phyloP scores from a whole-genome alignment of 2,888 invertebrate species.

The Antheraea assamensis region DNA sequence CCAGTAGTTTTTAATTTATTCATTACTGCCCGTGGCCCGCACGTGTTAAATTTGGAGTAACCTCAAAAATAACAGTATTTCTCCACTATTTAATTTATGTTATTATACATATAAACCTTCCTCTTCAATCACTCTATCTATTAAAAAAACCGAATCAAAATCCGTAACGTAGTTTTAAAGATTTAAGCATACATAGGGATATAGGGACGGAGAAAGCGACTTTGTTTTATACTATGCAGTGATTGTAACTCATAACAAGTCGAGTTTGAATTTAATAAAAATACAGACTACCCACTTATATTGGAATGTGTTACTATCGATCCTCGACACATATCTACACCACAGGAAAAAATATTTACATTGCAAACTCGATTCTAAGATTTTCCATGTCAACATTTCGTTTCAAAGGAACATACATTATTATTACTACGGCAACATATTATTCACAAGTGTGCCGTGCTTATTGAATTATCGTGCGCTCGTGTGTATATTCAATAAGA shows the following conservation, averaged over 20 bases:
- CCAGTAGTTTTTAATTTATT: no score
- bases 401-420: not conserved
- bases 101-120: no score
- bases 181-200: no score
- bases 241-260: not conserved
- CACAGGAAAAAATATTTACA: not conserved
- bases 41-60: no score
- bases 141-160: no score
- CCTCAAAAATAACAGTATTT: no score
- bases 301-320: not conserved
- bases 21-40: no score
- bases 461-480: slow-evolving; percentile 37
- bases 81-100: no score
- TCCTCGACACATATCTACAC: not conserved
- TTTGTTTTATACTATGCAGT: no score
- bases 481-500: slow-evolving; percentile 36
- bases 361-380: not conserved
- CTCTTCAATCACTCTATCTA: no score
- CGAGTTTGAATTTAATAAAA: not conserved
- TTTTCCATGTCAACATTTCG: not conserved
- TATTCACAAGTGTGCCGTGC: slow-evolving; percentile 9
- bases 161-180: no score
- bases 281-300: not conserved
- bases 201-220: no score
- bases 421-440: slow-evolving; percentile 6